Evolutionary conservation across 2,888 invertebrate genomes (phyloP), one percentile per base, ranked within the genome.

Genomic region (Folsomia candida): DNA sequence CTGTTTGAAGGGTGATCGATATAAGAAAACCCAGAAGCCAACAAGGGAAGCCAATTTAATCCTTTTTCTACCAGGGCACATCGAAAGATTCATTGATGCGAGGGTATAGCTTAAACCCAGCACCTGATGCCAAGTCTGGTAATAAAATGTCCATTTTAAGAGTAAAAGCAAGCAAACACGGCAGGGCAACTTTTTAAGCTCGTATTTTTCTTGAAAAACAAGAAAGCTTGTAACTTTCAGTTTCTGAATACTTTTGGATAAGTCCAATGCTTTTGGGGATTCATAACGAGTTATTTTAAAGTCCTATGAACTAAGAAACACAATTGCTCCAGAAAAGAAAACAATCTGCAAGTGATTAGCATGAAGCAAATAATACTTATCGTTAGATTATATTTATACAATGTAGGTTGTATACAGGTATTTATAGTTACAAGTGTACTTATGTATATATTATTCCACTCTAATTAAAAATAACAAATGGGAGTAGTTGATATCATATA

Each of bases 11-110:
- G 47, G 47, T 47, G 18, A 47, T 9, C 18, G 18, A 47, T 47
- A 9, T 9, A 47, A 11, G 47, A 18, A n/a, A n/a, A n/a, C n/a
- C 4, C 18, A n/a, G 28, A 62, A 62, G 29, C 20, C 6, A 26
- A 60, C 9, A 26, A 26, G 62, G 22, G 62, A 62, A 62, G 29
- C 28, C 62, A 62, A 62, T 28, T 62, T 62, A 62, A 62, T 62
- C 62, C 62, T 59, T 59, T 59, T 59, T 24, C 59, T 22, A 20
- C 59, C 9, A 59, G n/a, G 47, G 18, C 47, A 9, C 9, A 9
- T 11, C 9, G 24, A 47, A 65, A 72, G 69, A 72, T 69, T 72
- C 72, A 69, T 72, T 72, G 72, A 67, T 72, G 63, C 67, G 18
- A 69, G 72, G 72, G 69, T 47, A 47, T 18, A 47, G 9, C 47